Conservation (phyloP, 2,888 invertebrate species). For the Scaptomyza cyrtandrae region DNA sequence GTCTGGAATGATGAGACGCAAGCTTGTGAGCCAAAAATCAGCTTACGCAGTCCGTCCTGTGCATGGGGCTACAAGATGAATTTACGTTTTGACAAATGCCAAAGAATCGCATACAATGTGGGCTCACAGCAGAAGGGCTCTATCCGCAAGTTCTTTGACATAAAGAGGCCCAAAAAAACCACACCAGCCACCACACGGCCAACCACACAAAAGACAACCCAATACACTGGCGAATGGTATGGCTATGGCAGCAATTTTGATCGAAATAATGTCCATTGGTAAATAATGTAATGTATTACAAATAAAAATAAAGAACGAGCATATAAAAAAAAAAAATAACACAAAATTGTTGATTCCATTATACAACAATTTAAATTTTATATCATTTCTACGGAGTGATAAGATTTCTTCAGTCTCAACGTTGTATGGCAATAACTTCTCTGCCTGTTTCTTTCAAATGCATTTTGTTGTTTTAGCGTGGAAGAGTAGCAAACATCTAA, state of each 20-base stretch:
- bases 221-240: constrained; percentile 14
- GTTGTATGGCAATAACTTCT: too few relatives aligned
- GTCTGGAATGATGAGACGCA: neutral
- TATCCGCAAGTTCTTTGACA: constrained; percentile 16
- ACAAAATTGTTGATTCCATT: too few relatives aligned
- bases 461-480: too few relatives aligned
- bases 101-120: constrained; percentile 4
- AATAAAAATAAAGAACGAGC: neutral
- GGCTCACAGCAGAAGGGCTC: constrained; percentile 2
- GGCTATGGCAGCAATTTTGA: constrained; percentile 30
- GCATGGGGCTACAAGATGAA: constrained; percentile 10
- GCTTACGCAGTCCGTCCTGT: neutral
- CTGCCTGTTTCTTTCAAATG: too few relatives aligned
- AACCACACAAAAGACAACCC: neutral
- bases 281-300: neutral
- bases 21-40: constrained; percentile 1
- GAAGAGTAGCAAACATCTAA: too few relatives aligned
- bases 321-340: neutral
- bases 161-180: too few relatives aligned
- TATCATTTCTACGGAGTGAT: too few relatives aligned
- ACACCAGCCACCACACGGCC: accelerated
- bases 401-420: too few relatives aligned
- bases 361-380: too few relatives aligned
- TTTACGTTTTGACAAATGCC: constrained; percentile 19
- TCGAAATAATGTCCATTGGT: constrained; percentile 3